Base-by-base conservation (phyloP, 2,113 vertebrate genomes). In the Silurus meridionalis region DNA sequence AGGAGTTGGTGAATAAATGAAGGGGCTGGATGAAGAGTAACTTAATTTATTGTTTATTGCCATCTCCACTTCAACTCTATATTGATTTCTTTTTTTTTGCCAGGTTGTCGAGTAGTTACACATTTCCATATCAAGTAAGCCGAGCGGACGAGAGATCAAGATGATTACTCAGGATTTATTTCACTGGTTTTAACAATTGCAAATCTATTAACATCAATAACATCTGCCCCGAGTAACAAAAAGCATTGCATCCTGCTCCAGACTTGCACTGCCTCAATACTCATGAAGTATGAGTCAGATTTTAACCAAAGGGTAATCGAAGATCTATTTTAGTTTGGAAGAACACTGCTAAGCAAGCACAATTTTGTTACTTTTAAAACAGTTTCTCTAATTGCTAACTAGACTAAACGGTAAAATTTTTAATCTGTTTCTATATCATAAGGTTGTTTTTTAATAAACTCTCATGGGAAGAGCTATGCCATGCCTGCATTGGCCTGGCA, bases 1-100 rank as follows among this genome's bases (percentile, higher is more conserved):
- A 88, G 83, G 78, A 72, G 85, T 66, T 48, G 21, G 74, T 88
- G 87, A 87, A 88, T 87, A 90, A 88, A 87, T 87, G 87, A 90
- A 50, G 28, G 67, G 46, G 80, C 87, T 85, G 67, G 63, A 90
- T 88, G 82, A 88, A 87, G 89, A 78, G 72, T 71, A 83, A 88
- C 66, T 87, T 90, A 83, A 88, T 90, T 87, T 55, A 72, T 84
- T 78, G 77, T 83, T 86, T 87, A 86, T 86, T 66, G 80, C 80
- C 79, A 55, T 82, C 69, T 87, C 71, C 71, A 82, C 67, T 72
- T 86, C 55, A 80, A 58, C 52, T 80, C 50, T 79, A 67, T 58
- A 89, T 87, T 67, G 86, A 89, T 89, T 87, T 63, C 50, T 79
- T 87, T 82, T 79, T 74, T 87, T 82, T 79, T 74, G 85, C 82